These are phyloP conservation scores for Stratiolaelaps scimitus DNA, from an alignment of 1,140 invertebrate species.

Conservation along the genomic window DNA sequence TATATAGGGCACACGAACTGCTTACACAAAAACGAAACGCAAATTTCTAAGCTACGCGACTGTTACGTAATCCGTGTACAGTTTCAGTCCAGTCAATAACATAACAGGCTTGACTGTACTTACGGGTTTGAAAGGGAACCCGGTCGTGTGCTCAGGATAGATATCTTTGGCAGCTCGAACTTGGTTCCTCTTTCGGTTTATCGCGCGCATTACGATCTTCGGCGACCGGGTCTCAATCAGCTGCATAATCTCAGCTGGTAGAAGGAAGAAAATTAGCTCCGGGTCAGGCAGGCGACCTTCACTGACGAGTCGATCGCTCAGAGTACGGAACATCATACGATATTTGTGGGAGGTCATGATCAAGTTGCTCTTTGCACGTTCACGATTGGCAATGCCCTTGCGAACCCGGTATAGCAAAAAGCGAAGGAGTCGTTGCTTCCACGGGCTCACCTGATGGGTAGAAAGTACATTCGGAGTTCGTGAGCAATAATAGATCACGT, in stretches of 20 bases:
- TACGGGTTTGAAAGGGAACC: constrained; percentile 11
- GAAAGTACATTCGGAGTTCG: too few species aligned
- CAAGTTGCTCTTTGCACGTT: constrained; percentile 34
- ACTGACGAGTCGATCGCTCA: constrained; percentile 49
- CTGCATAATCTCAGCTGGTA: constrained; percentile 51
- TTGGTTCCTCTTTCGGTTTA: background rate
- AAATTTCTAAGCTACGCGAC: too few species aligned
- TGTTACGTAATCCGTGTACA: too few species aligned
- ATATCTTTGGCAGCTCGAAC: constrained; percentile 1
- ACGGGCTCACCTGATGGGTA: background rate
- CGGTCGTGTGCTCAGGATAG: constrained; percentile 11
- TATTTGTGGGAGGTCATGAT: constrained; percentile 48
- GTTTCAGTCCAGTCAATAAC: too few species aligned
- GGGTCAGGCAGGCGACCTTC: constrained; percentile 52
- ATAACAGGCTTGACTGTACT: too few species aligned
- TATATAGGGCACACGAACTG: too few species aligned
- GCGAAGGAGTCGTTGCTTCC: background rate
- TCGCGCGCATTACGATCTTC: constrained; percentile 43
- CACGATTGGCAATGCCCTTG: constrained; percentile 30
- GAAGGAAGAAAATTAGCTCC: constrained; percentile 58
- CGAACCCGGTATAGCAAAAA: constrained; percentile 2
- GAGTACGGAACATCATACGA: constrained; percentile 48
- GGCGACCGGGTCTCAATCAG: constrained; percentile 49
- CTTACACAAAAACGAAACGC: too few species aligned
- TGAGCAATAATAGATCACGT: constrained; percentile 42